Conservation (phyloP, 2,113 vertebrate species). For the Microcebus griseorufus region DNA sequence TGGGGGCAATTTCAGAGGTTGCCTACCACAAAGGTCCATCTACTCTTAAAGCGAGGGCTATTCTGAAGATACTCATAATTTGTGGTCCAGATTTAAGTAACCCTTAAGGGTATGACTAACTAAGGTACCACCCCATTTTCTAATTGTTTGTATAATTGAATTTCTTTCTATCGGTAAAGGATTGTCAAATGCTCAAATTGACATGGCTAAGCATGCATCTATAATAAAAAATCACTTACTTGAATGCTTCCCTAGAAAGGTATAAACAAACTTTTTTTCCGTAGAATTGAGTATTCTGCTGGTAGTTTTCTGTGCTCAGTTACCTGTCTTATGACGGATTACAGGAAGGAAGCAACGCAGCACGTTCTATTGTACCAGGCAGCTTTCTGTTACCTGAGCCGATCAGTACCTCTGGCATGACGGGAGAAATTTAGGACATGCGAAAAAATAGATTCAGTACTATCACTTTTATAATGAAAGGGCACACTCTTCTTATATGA, state of each 20-base stretch:
- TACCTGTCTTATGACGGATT: neutral
- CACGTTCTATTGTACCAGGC: neutral
- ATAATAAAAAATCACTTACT: neutral
- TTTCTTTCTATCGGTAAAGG: neutral
- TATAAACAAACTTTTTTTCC: neutral
- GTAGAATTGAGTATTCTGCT: neutral
- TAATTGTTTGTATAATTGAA: neutral
- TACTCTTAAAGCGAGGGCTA: fast-evolving
- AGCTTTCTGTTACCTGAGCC: constrained; percentile 47
- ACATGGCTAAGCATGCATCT: neutral
- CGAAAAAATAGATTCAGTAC: constrained; percentile 23
- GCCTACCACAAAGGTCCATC: fast-evolving
- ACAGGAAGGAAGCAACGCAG: neutral
- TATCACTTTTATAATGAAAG: constrained; percentile 68
- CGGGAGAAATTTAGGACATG: constrained; percentile 28
- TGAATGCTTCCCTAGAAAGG: neutral
- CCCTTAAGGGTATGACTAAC: neutral
- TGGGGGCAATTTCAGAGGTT: neutral
- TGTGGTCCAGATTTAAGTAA: neutral
- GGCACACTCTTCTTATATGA: constrained; percentile 60
- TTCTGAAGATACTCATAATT: neutral
- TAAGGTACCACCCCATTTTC: fast-evolving
- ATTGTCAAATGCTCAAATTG: neutral
- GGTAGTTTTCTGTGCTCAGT: neutral
- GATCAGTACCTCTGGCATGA: constrained; percentile 54